Percentiles rank a stretch among this genome's conserved stretches.
Evolutionary conservation across 2,113 vertebrate genomes (phyloP).

Genomic region (Sapajus apella): DNA sequence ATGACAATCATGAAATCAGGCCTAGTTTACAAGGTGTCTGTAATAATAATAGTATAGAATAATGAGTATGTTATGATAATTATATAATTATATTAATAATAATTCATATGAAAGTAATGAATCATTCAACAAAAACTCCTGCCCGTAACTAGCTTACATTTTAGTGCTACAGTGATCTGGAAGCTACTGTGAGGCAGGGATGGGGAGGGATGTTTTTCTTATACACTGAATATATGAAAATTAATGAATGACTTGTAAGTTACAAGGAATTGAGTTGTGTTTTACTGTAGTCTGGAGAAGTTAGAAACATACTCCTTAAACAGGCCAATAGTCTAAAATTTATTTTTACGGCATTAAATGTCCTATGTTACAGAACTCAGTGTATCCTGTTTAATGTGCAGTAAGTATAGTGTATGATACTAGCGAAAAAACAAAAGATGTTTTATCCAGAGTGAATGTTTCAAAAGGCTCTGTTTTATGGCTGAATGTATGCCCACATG

Average conservation of each 20-base stretch:
- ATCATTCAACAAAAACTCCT: neutral
- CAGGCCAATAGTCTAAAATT: neutral
- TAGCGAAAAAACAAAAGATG: constrained; percentile 29
- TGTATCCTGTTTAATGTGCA: constrained; percentile 29
- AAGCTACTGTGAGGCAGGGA: fast-evolving
- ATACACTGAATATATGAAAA: neutral
- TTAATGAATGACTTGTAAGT: neutral
- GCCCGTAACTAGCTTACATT: neutral
- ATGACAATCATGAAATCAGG: neutral
- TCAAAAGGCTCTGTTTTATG: neutral
- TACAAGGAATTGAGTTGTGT: neutral
- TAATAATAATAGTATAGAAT: neutral
- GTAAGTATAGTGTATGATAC: neutral
- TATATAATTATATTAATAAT: too few relatives aligned
- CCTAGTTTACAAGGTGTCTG: neutral
- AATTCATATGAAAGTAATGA: too few relatives aligned
- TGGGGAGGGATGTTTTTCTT: neutral
- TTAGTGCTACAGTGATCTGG: neutral
- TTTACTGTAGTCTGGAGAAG: neutral
- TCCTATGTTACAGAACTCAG: neutral
- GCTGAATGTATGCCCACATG: neutral
- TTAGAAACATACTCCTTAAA: constrained; percentile 17
- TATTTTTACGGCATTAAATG: constrained; percentile 56
- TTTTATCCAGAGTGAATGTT: constrained; percentile 1
- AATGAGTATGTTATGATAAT: too few relatives aligned